Conservation (phyloP, 2,113 vertebrate species). For the Brachyhypopomus occidentalis region DNA sequence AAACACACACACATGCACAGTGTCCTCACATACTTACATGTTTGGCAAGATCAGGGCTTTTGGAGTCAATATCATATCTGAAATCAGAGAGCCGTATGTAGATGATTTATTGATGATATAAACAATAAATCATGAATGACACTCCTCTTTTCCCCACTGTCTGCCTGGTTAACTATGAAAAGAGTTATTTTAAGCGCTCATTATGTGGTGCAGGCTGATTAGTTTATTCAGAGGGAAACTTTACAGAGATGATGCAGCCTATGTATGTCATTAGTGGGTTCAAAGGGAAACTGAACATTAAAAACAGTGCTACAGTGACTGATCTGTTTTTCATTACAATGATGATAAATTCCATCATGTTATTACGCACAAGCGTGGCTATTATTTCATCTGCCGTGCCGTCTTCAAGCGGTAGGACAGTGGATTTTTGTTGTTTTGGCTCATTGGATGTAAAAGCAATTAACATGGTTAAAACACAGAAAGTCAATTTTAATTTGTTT, state of each 20-base stretch:
- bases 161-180: not conserved
- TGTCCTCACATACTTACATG: constrained; percentile 81
- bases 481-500: no score
- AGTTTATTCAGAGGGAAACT: not conserved
- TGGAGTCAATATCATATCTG: constrained; percentile 94
- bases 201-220: not conserved
- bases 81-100: constrained; percentile 60
- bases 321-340: not conserved
- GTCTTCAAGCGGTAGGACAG: not conserved
- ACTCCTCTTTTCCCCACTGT: not conserved
- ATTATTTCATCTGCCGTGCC: not conserved
- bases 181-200: not conserved
- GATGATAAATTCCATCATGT: not conserved
- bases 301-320: not conserved
- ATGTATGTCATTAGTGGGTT: not conserved
- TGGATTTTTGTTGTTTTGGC: not conserved
- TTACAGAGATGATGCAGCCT: not conserved
- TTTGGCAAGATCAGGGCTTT: constrained; percentile 92
- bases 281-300: not conserved
- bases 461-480: no score
- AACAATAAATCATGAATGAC: not conserved
- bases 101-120: not conserved
- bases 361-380: not conserved
- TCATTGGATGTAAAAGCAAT: not conserved
- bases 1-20: constrained; percentile 25